Conservation (phyloP, 2,888 invertebrate genomes). For the Panzeria rudis region DNA sequence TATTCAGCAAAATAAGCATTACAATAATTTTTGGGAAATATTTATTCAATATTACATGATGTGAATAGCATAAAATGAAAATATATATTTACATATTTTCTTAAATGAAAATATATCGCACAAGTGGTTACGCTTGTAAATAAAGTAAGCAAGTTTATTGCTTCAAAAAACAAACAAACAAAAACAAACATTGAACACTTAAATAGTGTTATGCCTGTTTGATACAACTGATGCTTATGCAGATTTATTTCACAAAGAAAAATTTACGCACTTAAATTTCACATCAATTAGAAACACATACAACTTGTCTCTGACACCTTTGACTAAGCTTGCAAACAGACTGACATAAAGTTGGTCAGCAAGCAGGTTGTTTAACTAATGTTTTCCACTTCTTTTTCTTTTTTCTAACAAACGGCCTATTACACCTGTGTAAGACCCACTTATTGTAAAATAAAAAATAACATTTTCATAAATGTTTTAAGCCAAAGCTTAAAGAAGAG, state of each 20-base stretch:
- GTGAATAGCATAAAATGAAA: too few species aligned
- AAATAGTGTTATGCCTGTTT: too few species aligned
- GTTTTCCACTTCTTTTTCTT: background rate
- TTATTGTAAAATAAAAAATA: slow-evolving; percentile 5
- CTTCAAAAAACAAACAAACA: too few species aligned
- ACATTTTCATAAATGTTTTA: background rate
- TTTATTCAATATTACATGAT: too few species aligned
- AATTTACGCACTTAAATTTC: slow-evolving; percentile 27
- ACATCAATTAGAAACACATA: slow-evolving; percentile 38
- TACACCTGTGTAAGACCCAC: slow-evolving; percentile 11
- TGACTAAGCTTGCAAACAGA: background rate
- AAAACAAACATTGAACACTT: too few species aligned
- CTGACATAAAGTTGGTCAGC: background rate
- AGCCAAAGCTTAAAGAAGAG: background rate
- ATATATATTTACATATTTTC: too few species aligned
- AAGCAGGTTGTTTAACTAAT: background rate
- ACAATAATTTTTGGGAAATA: too few species aligned
- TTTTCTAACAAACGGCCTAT: background rate
- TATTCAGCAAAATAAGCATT: too few species aligned
- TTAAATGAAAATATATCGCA: too few species aligned
- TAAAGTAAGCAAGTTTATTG: too few species aligned
- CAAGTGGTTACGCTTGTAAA: too few species aligned
- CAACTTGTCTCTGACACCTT: slow-evolving; percentile 17
- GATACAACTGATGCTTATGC: background rate
- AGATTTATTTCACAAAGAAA: background rate